Percentiles rank a stretch among this genome's conserved stretches.
Evolutionary conservation across 2,113 vertebrate species (phyloP).

Genomic region (Podiceps cristatus): DNA sequence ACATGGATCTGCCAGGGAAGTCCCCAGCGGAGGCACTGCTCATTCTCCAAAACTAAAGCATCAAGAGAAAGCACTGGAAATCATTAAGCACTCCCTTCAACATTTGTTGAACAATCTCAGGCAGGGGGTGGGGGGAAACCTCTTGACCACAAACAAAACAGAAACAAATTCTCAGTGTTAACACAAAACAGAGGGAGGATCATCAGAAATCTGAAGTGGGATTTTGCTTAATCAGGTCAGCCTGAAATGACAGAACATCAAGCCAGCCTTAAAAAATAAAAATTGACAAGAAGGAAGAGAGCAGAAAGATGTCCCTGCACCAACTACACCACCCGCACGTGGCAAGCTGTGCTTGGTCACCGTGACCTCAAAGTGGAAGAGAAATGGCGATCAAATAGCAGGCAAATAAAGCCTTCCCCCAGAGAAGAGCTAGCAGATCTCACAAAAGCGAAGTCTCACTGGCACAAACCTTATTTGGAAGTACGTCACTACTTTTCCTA

Average conservation of each 20-base stretch:
- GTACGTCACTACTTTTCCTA: not conserved
- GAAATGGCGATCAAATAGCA: not conserved
- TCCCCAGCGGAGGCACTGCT: constrained; percentile 70
- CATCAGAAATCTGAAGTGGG: not conserved
- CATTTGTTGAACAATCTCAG: constrained; percentile 49
- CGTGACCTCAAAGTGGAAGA: not conserved
- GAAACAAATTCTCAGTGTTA: constrained; percentile 28
- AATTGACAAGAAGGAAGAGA: not conserved
- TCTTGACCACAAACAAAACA: not conserved
- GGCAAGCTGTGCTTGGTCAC: not conserved
- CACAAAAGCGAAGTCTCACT: not conserved
- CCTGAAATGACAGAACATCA: not conserved
- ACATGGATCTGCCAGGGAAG: constrained; percentile 70
- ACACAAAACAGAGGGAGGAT: not conserved
- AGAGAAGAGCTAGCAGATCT: not conserved
- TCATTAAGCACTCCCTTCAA: constrained; percentile 65
- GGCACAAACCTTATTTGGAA: not conserved
- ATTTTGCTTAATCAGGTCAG: not conserved
- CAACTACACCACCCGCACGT: fast-evolving
- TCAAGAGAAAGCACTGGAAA: constrained; percentile 68
- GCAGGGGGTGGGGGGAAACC: not conserved
- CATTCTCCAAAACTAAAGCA: constrained; percentile 43
- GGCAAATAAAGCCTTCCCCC: not conserved
- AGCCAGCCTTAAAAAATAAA: not conserved
- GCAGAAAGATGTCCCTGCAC: not conserved